Evolutionary conservation across 2,888 invertebrate genomes (phyloP), one percentile per base, ranked within the genome.

Genomic region (Phaedon cochleariae): DNA sequence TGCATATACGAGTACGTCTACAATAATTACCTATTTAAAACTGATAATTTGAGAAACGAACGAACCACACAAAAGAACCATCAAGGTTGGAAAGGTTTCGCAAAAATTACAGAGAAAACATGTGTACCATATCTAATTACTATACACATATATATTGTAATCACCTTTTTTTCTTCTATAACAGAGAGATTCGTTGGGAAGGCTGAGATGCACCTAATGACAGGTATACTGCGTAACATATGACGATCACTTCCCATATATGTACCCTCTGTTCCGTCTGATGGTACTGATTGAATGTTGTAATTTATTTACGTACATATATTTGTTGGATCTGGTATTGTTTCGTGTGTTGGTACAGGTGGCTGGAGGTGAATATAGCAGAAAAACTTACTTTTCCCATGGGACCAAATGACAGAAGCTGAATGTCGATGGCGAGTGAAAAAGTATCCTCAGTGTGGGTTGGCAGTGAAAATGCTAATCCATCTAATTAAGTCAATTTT

Each of bases 211-310:
- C 15, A 9, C 29, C 31, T 64, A 64, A 65, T 65, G 52, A 65
- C 58, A 46, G 65, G 61, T 65, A 55, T 58, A 41, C 49, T 31
- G 49, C 54, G 22, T 34, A 65, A 59, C 65, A 65, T 22, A 62
- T 65, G 65, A 65, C 65, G 65, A 34, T 26, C 29, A 41, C 58
- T 68, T 68, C 68, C 65, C 68, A 68, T 63, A 63, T 68, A 65
- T 48, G 62, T 60, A 58, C 68, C 68, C 68, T 55, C 62, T 68
- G 68, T 65, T 45, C 9, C 48, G 62, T 62, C 34, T 15, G 15
- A n/a, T n/a, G n/a, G n/a, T n/a, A 31, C 22, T 20, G 18, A 58
- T 41, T 46, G 48, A 22, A 58, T 46, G 34, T 57, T 31, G 26
- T 57, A 10, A 57, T 57, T 57, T 21, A 20, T 37, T 55, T 57